A percentile compares a stretch with the other conserved stretches of the same genome.
Conservation (phyloP, 2,888 invertebrate species). For the Caradrina kadenii region DNA sequence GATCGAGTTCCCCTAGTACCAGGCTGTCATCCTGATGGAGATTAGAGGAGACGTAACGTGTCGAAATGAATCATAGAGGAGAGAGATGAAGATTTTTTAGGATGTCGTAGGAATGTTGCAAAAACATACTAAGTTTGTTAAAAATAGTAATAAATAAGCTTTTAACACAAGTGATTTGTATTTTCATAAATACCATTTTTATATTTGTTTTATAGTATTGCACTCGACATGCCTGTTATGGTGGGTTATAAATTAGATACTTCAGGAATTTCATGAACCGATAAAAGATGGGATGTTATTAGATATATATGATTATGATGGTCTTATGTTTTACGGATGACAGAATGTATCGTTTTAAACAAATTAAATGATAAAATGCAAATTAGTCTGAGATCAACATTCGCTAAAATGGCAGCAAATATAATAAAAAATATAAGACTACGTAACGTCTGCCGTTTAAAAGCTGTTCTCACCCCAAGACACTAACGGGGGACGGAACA, state of each 20-base stretch:
- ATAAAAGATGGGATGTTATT: not conserved
- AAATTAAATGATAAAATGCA: not conserved
- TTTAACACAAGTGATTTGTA: not conserved
- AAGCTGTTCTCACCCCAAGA: not conserved
- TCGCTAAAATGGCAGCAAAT: not conserved
- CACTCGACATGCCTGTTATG: not conserved
- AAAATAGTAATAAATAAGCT: too few relatives aligned
- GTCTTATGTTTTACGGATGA: not conserved
- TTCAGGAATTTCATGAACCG: not conserved
- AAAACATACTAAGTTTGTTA: too few relatives aligned
- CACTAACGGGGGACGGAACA: not conserved
- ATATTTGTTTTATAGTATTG: not conserved
- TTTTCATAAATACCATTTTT: not conserved
- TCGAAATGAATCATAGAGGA: slow-evolving; percentile 77
- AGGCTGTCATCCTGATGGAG: slow-evolving; percentile 66
- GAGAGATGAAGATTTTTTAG: slow-evolving; percentile 69
- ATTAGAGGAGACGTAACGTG: slow-evolving; percentile 73
- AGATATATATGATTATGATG: too few relatives aligned
- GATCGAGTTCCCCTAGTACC: slow-evolving; percentile 48
- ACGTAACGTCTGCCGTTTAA: not conserved
- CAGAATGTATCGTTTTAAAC: not conserved
- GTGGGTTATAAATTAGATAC: too few relatives aligned
- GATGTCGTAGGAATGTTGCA: not conserved
- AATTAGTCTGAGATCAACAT: not conserved
- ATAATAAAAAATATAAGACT: not conserved